Base-by-base conservation (phyloP, 37 sponge, comb jelly and placozoan species). In the Cladorhizidae sp. region DNA sequence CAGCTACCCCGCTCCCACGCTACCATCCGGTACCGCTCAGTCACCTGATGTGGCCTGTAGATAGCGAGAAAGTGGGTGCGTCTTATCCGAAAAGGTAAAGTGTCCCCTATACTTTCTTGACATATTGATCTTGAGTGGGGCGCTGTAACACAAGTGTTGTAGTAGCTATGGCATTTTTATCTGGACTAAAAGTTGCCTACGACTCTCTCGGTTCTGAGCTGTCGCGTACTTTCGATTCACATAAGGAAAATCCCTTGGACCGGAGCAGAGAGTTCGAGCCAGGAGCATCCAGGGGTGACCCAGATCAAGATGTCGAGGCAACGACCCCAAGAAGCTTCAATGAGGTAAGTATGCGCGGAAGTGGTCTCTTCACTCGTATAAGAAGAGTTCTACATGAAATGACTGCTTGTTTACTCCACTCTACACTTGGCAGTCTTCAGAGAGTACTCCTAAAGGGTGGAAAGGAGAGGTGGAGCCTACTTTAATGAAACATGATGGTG, bases 151-250 rank as follows among this genome's bases (percentile, higher is more conserved):
- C n/a, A 18, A 52, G 54, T 18, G 54, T 15, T 52, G 54, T 52
- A 15, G 40, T 35, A 21, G 33, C 40, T 17, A 82, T 83, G 84
- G 74, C 71, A 0, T 85, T 80, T 50, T 77, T 81, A 29, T 81
- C 86, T 18, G 82, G 82, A 20, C 36, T 85, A 45, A 91, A 83
- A 70, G 83, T 71, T 68, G 92, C 92, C 0, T 91, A 87, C 50
- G 80, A 82, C 11, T 82, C 69, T 20, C 38, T 86, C 18, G 92
- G 89, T 22, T 64, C 64, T n/a, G 92, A 91, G 42, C 62, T 91
- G 0, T 50, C 38, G 0, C 64, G 75, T 33, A 73, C 81, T 0
- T 83, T 83, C 32, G 83, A 83, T 55, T 83, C 83, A 11, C 65
- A 74, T 21, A 62, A 40, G 1, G 56, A 51, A n/a, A 12, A 28